phyloP scores from a whole-genome alignment of 2,113 vertebrate species.

The Trochalopteron elliotii region DNA sequence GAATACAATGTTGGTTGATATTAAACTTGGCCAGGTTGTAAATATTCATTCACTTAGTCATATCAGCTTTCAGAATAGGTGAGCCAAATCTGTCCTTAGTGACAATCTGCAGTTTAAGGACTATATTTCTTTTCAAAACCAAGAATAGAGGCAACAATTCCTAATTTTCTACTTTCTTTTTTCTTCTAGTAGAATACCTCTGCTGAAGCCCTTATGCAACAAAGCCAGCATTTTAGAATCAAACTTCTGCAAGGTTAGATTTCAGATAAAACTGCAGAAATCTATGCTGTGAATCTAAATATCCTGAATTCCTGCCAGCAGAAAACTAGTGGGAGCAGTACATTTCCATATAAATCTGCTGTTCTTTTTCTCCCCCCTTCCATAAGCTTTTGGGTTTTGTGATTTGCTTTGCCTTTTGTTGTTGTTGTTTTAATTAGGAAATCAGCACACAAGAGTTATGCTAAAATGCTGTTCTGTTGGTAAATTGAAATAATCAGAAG shows the following conservation, averaged over 20 bases:
- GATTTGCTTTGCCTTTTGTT: background rate
- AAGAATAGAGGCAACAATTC: background rate
- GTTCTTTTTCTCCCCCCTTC: background rate
- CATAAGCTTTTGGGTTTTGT: background rate
- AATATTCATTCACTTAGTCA: background rate
- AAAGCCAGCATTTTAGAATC: background rate
- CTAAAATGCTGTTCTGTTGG: background rate
- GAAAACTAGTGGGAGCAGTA: background rate
- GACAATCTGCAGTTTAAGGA: background rate
- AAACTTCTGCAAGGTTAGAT: background rate
- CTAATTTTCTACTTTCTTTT: background rate
- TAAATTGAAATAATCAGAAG: background rate
- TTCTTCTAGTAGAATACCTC: background rate
- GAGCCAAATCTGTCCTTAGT: background rate
- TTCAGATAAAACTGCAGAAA: conserved; percentile 8
- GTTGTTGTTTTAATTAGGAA: background rate
- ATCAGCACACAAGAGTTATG: background rate
- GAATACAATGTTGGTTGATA: background rate
- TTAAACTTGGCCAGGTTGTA: background rate
- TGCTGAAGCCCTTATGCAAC: background rate
- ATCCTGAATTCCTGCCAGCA: background rate
- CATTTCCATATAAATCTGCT: background rate
- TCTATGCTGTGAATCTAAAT: background rate
- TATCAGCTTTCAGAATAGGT: background rate
- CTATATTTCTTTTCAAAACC: background rate